Conservation (phyloP, 2,797 vertebrate genomes). For the Petrocephalus sullivani region DNA sequence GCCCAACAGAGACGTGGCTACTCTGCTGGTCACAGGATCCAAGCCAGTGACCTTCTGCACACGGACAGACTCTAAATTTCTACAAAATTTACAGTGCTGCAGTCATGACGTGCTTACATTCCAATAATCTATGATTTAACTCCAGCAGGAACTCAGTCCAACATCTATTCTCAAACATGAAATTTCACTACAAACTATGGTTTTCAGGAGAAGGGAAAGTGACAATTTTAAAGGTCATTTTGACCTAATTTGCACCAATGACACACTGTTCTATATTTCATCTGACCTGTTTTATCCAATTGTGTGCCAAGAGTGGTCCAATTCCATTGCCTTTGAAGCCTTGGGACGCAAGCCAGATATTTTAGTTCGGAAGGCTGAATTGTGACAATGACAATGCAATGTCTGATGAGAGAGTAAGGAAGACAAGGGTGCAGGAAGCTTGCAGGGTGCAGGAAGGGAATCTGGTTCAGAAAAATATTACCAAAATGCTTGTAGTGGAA, state of each 20-base stretch:
- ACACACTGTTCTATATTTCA: constrained; percentile 5
- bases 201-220: constrained; percentile 9
- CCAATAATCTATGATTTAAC: background rate
- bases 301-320: background rate
- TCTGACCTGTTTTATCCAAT: background rate
- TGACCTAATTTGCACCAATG: constrained; percentile 21
- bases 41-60: background rate
- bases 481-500: background rate
- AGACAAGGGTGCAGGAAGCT: background rate
- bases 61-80: background rate
- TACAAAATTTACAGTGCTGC: background rate
- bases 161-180: background rate
- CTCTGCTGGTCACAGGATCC: background rate
- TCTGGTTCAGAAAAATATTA: background rate
- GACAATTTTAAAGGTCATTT: constrained; percentile 21
- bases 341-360: background rate
- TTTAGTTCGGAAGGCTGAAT: constrained; percentile 6
- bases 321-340: background rate
- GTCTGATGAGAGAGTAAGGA: background rate
- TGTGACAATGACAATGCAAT: background rate
- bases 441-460: background rate
- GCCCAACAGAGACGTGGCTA: background rate
- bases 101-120: background rate
- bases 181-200: background rate
- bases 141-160: background rate